A percentile compares a stretch with the other conserved stretches of the same genome.
These are phyloP conservation scores for Leucopsar rothschildi DNA, from an alignment of 2,113 vertebrate genomes.

Conservation along the genomic window DNA sequence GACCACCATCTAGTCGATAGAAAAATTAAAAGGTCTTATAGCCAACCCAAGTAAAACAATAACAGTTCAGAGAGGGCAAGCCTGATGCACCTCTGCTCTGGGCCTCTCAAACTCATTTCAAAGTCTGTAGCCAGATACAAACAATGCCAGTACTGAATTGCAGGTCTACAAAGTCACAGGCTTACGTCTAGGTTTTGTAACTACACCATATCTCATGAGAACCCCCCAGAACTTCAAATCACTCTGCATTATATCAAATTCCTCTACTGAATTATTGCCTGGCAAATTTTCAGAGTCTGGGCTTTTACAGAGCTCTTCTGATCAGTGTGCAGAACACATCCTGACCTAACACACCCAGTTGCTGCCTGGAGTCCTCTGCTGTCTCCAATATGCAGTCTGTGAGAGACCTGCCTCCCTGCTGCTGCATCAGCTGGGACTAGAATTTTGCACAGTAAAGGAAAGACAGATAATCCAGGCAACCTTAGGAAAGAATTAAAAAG, in stretches of 20 bases:
- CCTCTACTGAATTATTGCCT: background rate
- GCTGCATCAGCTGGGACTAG: background rate
- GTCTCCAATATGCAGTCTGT: background rate
- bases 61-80: background rate
- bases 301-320: background rate
- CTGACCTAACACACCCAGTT: background rate
- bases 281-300: background rate
- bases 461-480: background rate
- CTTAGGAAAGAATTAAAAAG: background rate
- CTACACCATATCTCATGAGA: background rate
- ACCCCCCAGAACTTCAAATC: background rate
- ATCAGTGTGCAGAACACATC: background rate
- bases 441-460: slow-evolving; percentile 18
- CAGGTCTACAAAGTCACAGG: background rate
- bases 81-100: background rate
- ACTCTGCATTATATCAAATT: background rate
- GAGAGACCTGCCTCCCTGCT: background rate
- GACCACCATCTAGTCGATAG: fast-evolving
- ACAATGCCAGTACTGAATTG: background rate
- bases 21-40: background rate
- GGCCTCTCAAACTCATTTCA: background rate
- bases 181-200: background rate
- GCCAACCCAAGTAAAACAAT: background rate
- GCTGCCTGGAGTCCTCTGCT: background rate
- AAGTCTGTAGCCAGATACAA: background rate